Evolutionary conservation across 2,888 invertebrate genomes (phyloP), one percentile per base, ranked within the genome.

Genomic region (Kuschelorhynchus macadamiae): DNA sequence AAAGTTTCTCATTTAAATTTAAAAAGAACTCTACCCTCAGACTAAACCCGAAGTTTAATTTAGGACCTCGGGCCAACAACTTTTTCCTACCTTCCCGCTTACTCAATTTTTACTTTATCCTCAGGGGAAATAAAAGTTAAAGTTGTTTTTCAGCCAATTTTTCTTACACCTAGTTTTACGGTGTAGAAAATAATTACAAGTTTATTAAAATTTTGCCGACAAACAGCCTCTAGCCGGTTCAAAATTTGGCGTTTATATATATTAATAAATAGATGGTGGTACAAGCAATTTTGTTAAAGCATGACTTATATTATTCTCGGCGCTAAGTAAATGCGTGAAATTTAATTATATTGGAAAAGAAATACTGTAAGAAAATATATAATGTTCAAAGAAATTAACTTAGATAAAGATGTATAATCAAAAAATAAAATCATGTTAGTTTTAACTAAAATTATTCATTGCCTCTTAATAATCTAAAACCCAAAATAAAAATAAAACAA

Each of bases 131-230:
- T 73, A 71, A 72, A 65, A 55, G 60, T 67, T 71, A 67, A 66
- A 71, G 65, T 66, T 67, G 50, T 71, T 71, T 69, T 62, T 67
- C 62, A 62, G 16, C 60, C 53, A 64, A 47, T 64, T 64, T 70
- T 59, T 71, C 68, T 66, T 71, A 41, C 60, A 49, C 53, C 53
- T 46, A 49, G 63, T 73, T 75, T 75, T 75, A 74, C 61, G 72
- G 71, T 67, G 72, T 70, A 61, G 59, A 68, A 67, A 55, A 72
- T 73, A 76, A 76, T 76, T 77, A 75, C 67, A 73, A 76, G 74
- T 74, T 74, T 75, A 75, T 75, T 76, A 74, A 75, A 74, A 74
- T 11, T 50, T 61, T 44, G 41, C 33, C 33, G 11, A 36, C 12
- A 7, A 11, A 36, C 4, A 3, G 9, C 30, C 4, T 12, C 36